Evolutionary conservation across 2,888 invertebrate species (phyloP), one percentile per base, ranked within the genome.

Genomic region (Orthosia gracilis): DNA sequence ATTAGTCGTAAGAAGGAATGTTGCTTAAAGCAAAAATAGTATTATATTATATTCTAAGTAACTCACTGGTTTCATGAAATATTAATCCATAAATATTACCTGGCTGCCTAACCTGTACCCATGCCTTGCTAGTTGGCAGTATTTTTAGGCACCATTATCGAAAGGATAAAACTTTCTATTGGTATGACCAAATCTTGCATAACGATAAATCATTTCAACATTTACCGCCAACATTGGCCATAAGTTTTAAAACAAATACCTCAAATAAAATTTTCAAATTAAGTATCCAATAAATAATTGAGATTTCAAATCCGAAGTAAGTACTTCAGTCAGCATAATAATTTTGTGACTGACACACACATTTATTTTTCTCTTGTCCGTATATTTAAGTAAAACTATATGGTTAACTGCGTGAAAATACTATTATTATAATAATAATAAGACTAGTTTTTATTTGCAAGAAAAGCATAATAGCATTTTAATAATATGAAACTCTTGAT

Each of bases 321-420:
- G 45, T 40, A 47, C n/a, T n/a, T n/a, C 74, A 73, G 52, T 79
- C 26, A 47, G 40, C 26, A 26, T 54, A 63, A 58, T 4, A 50
- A 23, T 47, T 57, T 77, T 47, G 40, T 40, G 62, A 59, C 52
- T 57, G 31, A 40, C 49, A 70, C 50, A n/a, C 5, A 62, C 23
- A 45, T 63, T 55, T 0, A 67, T 59, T 57, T 57, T 57, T 15
- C 26, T 40, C 18, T 47, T 45, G 11, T 64, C 54, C 13, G 21
- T 69, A 57, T 54, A 69, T 18, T 62, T 72, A 52, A 62, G 49
- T 66, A 61, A 67, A 73, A 64, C 63, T 82, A 82, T 82, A 80
- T 82, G 82, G 78, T 82, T 82, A 85, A 85, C 82, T 74, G 69
- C 26, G 52, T 62, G 59, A 23, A 49, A 83, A 83, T 74, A 85